Evolutionary conservation across 2,797 vertebrate genomes (phyloP).

Genomic region (Prionace glauca): DNA sequence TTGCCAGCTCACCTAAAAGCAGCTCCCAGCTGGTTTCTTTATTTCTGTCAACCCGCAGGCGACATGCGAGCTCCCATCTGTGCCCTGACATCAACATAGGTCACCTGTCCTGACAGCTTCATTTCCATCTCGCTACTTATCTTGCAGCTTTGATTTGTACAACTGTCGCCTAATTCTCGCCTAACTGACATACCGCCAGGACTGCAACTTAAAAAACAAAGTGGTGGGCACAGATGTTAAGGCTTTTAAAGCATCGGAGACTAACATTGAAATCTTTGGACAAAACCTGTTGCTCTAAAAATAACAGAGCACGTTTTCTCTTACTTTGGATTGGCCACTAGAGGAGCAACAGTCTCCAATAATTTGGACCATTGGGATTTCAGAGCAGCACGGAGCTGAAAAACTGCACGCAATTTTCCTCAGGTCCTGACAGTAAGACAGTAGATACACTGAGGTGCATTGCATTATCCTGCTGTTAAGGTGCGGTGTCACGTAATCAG

Average conservation of each 20-base stretch:
- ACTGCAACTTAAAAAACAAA: background rate
- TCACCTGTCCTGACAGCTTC: constrained; percentile 31
- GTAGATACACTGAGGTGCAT: background rate
- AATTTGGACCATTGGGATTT: background rate
- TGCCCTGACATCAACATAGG: constrained; percentile 32
- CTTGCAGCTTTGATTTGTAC: constrained; percentile 23
- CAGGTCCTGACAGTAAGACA: background rate
- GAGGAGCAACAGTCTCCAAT: background rate
- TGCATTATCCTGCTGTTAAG: background rate
- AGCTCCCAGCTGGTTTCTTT: constrained; percentile 33
- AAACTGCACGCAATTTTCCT: background rate
- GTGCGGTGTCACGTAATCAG: background rate
- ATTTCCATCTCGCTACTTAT: constrained; percentile 28
- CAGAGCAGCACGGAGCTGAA: background rate
- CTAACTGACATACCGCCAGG: background rate
- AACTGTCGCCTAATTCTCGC: constrained; percentile 26
- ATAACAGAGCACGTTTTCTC: background rate
- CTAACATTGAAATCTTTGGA: background rate
- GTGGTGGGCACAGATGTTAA: background rate
- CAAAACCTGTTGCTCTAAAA: background rate
- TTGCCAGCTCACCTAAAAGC: constrained; percentile 20
- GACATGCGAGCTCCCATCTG: constrained; percentile 23
- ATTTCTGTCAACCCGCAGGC: background rate
- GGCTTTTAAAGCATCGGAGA: background rate
- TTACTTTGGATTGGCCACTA: background rate